These are phyloP conservation scores for Drosophila neocordata DNA, from an alignment of 1,140 invertebrate species.

Conservation along the genomic window DNA sequence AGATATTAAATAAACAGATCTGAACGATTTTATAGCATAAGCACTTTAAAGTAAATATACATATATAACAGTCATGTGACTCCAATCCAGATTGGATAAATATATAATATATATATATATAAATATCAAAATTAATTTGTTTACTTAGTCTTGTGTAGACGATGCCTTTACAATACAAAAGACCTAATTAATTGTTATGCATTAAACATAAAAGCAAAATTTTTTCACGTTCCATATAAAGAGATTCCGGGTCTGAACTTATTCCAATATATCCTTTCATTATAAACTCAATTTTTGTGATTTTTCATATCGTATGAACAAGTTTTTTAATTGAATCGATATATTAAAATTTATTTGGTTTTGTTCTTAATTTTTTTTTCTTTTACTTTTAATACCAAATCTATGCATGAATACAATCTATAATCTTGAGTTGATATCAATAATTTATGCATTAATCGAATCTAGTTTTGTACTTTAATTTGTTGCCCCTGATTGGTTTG, in stretches of 20 bases:
- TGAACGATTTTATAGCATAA: no score
- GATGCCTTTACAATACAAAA: background rate
- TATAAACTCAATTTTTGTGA: background rate
- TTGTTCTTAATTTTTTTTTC: background rate
- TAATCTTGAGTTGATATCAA: conserved; percentile 1
- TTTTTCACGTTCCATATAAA: background rate
- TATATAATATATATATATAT: no score
- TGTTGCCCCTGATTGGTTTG: conserved; percentile 11
- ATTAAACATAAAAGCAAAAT: background rate
- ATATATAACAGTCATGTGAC: no score
- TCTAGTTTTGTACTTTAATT: conserved; percentile 29
- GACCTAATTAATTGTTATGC: background rate
- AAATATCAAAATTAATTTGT: no score
- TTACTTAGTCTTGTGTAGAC: no score
- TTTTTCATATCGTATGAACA: background rate
- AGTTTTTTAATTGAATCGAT: background rate
- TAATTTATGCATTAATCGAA: conserved; percentile 44
- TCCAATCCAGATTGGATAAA: no score
- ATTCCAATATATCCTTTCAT: background rate
- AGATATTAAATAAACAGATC: no score
- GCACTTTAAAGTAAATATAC: no score
- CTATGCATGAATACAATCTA: background rate
- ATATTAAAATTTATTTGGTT: background rate
- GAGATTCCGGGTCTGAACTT: background rate
- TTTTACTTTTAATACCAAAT: background rate